phyloP scores from a whole-genome alignment of 1,140 invertebrate genomes.

The Ptiloglossa arizonensis region DNA sequence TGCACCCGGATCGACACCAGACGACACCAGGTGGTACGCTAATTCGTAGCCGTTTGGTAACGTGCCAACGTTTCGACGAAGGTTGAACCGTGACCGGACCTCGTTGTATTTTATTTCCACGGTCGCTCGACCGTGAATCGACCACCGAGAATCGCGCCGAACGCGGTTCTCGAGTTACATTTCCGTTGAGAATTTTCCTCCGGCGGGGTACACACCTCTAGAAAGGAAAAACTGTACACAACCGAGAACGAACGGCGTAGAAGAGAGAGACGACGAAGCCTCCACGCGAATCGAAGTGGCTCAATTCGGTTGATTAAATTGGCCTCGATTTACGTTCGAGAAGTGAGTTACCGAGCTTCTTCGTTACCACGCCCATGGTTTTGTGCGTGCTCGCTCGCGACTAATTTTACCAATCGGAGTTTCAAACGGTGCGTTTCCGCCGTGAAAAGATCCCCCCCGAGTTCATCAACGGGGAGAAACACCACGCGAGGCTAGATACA shows the following conservation, averaged over 20 bases:
- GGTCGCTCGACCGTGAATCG: background rate
- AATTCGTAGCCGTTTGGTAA: constrained; percentile 15
- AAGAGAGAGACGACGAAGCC: background rate
- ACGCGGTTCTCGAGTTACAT: background rate
- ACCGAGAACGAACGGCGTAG: no score
- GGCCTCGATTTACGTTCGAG: constrained; percentile 45
- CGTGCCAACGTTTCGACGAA: background rate
- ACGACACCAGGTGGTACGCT: no score
- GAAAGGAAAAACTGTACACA: background rate
- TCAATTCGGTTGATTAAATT: constrained; percentile 65
- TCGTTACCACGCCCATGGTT: background rate
- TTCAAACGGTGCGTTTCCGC: background rate
- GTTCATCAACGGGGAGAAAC: no score
- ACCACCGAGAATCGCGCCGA: background rate
- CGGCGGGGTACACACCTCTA: no score
- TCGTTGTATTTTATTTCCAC: background rate
- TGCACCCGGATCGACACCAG: no score
- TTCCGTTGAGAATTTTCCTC: no score
- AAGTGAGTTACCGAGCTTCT: constrained; percentile 1
- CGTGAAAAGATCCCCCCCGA: background rate
- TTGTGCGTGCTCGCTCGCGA: constrained; percentile 6
- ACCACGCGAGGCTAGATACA: no score
- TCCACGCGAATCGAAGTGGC: constrained; percentile 55
- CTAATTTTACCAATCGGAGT: background rate
- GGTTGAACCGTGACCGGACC: background rate